Conservation (phyloP, 2,888 invertebrate genomes). For the Schizaphis graminum region DNA sequence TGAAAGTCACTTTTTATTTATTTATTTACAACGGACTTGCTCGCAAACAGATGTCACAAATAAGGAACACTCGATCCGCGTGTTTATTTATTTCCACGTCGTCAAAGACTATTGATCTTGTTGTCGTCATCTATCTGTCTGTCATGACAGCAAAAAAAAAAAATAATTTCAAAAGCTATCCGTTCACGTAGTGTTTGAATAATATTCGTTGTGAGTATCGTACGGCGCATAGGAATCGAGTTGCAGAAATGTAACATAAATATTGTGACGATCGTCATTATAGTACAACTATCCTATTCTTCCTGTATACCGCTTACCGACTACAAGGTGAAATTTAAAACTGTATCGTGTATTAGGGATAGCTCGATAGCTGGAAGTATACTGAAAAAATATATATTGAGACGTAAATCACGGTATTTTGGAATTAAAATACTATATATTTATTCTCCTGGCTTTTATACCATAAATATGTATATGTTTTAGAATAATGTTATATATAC, state of each 20-base stretch:
- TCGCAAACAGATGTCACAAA: constrained; percentile 36
- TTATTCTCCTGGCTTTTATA: neutral
- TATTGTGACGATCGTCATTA: neutral
- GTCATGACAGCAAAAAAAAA: neutral
- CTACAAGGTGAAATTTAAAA: neutral
- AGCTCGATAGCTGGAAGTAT: no score
- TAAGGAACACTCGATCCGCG: neutral
- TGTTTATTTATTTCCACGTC: constrained; percentile 38
- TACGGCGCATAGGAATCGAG: neutral
- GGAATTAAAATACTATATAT: neutral
- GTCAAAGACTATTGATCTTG: constrained; percentile 38
- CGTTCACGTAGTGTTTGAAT: neutral
- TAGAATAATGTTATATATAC: neutral
- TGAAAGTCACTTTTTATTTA: neutral
- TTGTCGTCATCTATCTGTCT: neutral
- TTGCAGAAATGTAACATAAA: neutral
- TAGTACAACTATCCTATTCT: neutral
- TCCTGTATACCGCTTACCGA: neutral
- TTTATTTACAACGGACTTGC: neutral
- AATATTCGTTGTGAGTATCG: neutral
- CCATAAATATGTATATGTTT: no score
- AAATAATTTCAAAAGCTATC: neutral
- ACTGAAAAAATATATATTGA: neutral
- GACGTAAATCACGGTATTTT: neutral
- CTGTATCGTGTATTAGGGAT: neutral